Evolutionary conservation across 2,113 vertebrate genomes (phyloP).

Genomic region (Rhodinocichla rosea): DNA sequence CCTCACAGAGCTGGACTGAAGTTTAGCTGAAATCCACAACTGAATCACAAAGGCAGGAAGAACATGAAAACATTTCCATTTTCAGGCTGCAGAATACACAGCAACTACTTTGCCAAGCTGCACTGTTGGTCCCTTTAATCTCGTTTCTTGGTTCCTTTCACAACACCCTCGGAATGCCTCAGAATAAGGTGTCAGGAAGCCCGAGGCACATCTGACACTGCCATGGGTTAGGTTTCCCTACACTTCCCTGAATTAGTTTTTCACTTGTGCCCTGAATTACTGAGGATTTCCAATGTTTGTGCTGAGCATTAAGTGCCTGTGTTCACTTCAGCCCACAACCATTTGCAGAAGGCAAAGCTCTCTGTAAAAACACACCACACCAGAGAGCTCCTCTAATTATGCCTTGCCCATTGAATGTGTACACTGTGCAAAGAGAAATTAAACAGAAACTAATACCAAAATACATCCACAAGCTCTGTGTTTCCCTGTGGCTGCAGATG

Average conservation of each 20-base stretch:
- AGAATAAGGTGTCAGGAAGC: background rate
- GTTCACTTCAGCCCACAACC: background rate
- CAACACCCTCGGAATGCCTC: background rate
- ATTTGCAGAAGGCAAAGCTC: background rate
- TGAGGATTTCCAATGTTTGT: background rate
- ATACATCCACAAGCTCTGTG: background rate
- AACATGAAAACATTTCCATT: background rate
- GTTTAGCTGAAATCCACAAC: background rate
- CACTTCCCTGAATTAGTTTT: background rate
- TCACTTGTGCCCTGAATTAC: background rate
- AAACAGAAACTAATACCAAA: background rate
- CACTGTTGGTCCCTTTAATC: background rate
- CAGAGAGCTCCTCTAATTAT: background rate
- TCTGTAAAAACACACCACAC: background rate
- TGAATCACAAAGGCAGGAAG: background rate
- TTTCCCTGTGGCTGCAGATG: background rate
- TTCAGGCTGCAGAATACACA: background rate
- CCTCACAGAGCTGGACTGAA: background rate
- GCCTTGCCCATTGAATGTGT: background rate
- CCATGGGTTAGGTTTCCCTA: background rate
- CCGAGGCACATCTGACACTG: background rate
- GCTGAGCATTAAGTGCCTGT: background rate
- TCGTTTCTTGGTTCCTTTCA: background rate
- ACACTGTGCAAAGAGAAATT: background rate
- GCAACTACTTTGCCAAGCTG: background rate